Evolutionary conservation across 2,888 invertebrate species (phyloP), one percentile per base, ranked within the genome.

Genomic region (Chloroclysta siterata): DNA sequence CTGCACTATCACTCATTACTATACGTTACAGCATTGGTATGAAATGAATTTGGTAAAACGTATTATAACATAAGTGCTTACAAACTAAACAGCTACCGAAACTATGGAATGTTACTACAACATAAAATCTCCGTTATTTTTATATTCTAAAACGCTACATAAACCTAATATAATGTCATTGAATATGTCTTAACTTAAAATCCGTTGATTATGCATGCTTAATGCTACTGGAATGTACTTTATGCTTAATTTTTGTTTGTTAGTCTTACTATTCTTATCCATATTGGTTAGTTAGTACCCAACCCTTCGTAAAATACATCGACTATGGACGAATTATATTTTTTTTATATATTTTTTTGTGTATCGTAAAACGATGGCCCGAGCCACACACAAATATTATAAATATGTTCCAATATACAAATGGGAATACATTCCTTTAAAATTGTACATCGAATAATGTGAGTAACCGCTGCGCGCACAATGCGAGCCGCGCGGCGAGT

Each of bases 21-120:
- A 85, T 76, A 83, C 80, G 80, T 87, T 87, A 88, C 84, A 88
- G 86, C 91, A 92, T 91, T 92, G 92, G 91, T 91, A 91, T 91
- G 83, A 85, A 86, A 87, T 83, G 80, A 90, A 90, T 90, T 92
- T 91, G 90, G 91, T 90, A 89, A 90, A 84, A 83, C 79, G 73
- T 67, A 67, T 61, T 71, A 67, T 66, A 78, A 51, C 47, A 82
- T 87, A 88, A 84, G 87, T 83, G 81, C 88, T 90, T 86, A 79
- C 41, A 55, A 71, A 81, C 85, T 89, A 89, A 78, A 84, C 84
- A 89, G 86, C 90, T 90, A 90, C 86, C 85, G 77, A 81, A 69
- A 81, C 79, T 83, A 85, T 84, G 85, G 84, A 87, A 85, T 85
- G 84, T 86, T 73, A 73, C 73, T 82, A 55, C 33, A 13, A 53